Conservation (phyloP, 2,797 vertebrate genomes). For the Vespertilio murinus region DNA sequence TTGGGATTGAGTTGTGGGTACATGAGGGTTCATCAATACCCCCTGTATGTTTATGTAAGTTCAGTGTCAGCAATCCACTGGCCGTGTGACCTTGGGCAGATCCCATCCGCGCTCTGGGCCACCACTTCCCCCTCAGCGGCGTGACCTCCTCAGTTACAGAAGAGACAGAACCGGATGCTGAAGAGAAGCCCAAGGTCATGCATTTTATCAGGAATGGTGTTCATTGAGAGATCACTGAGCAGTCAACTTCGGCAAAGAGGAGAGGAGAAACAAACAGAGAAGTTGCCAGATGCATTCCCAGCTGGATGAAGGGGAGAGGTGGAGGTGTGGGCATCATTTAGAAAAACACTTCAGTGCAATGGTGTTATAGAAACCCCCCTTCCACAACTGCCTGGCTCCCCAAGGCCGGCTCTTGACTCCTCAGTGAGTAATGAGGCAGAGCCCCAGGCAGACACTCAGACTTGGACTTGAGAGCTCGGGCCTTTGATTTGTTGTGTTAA, state of each 20-base stretch:
- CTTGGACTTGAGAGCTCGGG: background rate
- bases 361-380: background rate
- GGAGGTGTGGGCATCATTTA: background rate
- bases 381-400: background rate
- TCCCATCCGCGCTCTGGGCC: background rate
- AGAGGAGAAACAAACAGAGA: background rate
- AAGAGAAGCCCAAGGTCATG: background rate
- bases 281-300: background rate
- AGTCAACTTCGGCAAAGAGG: background rate
- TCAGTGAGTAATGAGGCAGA: slow-evolving; percentile 1
- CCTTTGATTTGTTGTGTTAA: slow-evolving; percentile 62
- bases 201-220: background rate
- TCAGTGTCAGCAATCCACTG: background rate
- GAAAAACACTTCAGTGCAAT: background rate
- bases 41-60: background rate
- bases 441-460: background rate
- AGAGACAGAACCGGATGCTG: background rate
- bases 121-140: background rate
- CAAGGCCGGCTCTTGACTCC: background rate
- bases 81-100: background rate
- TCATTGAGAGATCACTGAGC: background rate
- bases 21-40: background rate
- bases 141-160: background rate
- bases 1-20: background rate
- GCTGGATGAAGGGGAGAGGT: background rate